Evolutionary conservation across 2,113 vertebrate species (phyloP).

Genomic region (Tamias sibiricus): DNA sequence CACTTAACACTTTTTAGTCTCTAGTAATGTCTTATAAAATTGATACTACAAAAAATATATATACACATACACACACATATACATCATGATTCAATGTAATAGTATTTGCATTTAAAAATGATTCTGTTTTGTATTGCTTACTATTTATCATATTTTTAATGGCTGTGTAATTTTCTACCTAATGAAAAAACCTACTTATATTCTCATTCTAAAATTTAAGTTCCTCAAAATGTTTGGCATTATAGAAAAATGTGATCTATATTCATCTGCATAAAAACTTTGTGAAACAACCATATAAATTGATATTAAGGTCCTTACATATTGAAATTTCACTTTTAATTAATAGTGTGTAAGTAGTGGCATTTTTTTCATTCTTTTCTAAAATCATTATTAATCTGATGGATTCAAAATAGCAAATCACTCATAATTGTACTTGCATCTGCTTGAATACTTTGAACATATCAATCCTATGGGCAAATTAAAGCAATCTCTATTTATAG

Average conservation of each 20-base stretch:
- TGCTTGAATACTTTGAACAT: too few species aligned
- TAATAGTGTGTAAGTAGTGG: too few species aligned
- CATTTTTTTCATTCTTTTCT: too few species aligned
- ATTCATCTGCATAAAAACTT: too few species aligned
- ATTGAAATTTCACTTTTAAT: too few species aligned
- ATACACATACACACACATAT: neutral
- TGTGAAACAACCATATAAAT: too few species aligned
- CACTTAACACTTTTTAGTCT: neutral
- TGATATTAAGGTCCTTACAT: too few species aligned
- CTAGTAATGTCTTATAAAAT: neutral
- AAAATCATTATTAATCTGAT: too few species aligned
- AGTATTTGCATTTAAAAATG: neutral
- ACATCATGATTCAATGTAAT: neutral
- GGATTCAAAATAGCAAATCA: too few species aligned
- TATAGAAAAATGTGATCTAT: neutral
- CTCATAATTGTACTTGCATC: too few species aligned
- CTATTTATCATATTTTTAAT: neutral
- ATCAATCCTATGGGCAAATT: too few species aligned
- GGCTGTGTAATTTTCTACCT: neutral
- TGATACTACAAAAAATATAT: neutral
- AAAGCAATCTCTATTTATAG: too few species aligned
- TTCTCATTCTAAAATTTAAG: neutral
- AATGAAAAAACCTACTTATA: neutral
- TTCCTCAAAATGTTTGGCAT: neutral
- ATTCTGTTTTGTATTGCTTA: neutral